Evolutionary conservation across 2,113 vertebrate genomes (phyloP), one percentile per base, ranked within the genome.

Genomic region (Campylomormyrus tamandua): DNA sequence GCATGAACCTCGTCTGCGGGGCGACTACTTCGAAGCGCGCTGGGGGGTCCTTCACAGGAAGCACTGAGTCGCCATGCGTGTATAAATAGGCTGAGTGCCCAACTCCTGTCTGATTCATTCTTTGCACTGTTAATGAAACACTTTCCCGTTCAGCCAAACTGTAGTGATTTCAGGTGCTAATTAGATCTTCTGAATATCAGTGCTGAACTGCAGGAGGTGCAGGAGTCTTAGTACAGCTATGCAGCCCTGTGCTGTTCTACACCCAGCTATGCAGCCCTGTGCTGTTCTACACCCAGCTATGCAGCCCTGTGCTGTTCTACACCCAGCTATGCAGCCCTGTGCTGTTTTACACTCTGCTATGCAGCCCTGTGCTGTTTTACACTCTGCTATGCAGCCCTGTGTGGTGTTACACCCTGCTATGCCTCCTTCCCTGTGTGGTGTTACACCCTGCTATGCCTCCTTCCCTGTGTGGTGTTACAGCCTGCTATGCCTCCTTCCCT

Each of bases 111-210:
- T 42, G 31, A 80, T 80, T 42, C 35, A 10, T 39, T 35, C 50
- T 87, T 53, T 52, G 27, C 50, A 8, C 85, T 39, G 49, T 19
- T 87, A 56, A 87, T 53, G 50, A 87, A 87, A 87, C 85, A 87
- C 85, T 87, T 87, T 86, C 83, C 50, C 1, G 27, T 87, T 87
- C 85, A 53, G 85, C 49, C 85, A 48, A 17, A 52, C n/a, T 53
- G 6, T 53, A 87, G 17, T 56, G 35, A 39, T 52, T 87, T 15
- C 27, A 42, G n/a, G 50, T 87, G 85, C 48, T 87, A 87, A 87
- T 87, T 87, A 87, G 48, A 52, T 52, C 48, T 87, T 24, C 27
- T 56, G 45, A 27, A 56, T 53, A 11, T 50, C 27, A 53, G 50
- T 31, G 31, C 48, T 27, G 11, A 87, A 35, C 9, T 52, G n/a